Evolutionary conservation across 2,797 vertebrate genomes (phyloP).

Genomic region (Betta splendens): DNA sequence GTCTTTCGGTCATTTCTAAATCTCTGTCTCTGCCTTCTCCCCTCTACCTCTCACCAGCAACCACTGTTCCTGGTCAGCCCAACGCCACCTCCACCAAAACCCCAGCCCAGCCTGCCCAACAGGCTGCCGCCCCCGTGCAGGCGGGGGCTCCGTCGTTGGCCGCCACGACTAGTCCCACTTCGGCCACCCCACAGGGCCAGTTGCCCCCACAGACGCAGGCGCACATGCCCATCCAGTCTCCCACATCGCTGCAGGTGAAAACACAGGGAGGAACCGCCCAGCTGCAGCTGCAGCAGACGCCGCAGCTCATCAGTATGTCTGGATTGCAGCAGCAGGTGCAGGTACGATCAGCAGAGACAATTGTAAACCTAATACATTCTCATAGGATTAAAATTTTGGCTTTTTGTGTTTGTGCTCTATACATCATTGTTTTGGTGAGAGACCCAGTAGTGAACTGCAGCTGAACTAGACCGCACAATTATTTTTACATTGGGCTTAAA

Average conservation of each 20-base stretch:
- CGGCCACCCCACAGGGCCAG: conserved; percentile 85
- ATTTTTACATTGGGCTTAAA: too few relatives aligned
- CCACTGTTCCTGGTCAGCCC: conserved; percentile 58
- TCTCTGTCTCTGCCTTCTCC: not conserved
- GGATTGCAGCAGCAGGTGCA: conserved; percentile 88
- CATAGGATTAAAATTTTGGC: too few relatives aligned
- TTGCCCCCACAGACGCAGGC: conserved; percentile 84
- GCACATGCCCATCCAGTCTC: conserved; percentile 84
- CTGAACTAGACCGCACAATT: too few relatives aligned
- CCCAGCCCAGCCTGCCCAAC: conserved; percentile 73
- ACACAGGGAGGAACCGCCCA: conserved; percentile 74
- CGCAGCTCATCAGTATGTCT: conserved; percentile 86
- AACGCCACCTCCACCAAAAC: conserved; percentile 77
- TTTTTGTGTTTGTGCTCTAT: too few relatives aligned
- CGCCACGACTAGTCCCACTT: conserved; percentile 77
- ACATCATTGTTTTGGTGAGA: too few relatives aligned
- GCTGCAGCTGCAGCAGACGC: conserved; percentile 85
- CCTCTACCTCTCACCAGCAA: conserved; percentile 34
- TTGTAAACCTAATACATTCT: not conserved
- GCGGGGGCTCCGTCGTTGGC: conserved; percentile 75
- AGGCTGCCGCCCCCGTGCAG: conserved; percentile 78
- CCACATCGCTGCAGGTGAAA: conserved; percentile 83
- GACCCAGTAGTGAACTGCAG: too few relatives aligned
- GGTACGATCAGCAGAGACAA: conserved; percentile 29
- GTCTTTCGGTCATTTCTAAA: not conserved